Evolutionary conservation across 2,113 vertebrate genomes (phyloP).

Genomic region (Eublepharis macularius): DNA sequence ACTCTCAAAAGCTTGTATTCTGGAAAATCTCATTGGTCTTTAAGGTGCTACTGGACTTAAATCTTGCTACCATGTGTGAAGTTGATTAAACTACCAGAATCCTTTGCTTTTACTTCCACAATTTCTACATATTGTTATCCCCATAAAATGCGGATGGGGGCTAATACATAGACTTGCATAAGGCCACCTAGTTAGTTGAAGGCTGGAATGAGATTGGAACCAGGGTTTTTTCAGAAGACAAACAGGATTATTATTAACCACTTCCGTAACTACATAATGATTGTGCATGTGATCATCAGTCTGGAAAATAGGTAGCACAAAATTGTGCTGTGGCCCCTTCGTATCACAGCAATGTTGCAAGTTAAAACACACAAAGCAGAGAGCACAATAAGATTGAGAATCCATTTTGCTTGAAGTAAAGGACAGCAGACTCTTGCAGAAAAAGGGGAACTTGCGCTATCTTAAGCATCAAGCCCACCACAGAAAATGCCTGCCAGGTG

Average conservation of each 20-base stretch:
- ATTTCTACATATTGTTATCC: neutral
- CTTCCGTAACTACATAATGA: neutral
- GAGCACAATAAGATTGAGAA: neutral
- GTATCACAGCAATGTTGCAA: neutral
- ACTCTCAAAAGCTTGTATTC: too few relatives aligned
- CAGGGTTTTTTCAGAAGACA: neutral
- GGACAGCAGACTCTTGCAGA: neutral
- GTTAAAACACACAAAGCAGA: neutral
- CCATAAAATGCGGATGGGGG: too few relatives aligned
- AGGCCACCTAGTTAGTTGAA: neutral
- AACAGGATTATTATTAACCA: neutral
- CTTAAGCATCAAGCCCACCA: neutral
- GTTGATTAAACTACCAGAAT: neutral
- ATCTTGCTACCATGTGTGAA: too few relatives aligned
- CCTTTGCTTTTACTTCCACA: neutral
- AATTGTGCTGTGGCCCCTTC: neutral
- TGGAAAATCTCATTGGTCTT: too few relatives aligned
- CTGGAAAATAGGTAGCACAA: neutral
- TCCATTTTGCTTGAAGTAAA: neutral
- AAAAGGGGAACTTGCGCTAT: neutral
- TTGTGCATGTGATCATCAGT: neutral
- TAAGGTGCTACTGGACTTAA: too few relatives aligned
- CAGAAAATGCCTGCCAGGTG: neutral
- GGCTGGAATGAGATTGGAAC: neutral
- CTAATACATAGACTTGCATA: neutral